Evolutionary conservation across 2,888 invertebrate genomes (phyloP), one percentile per base, ranked within the genome.

Genomic region (Netelia virgata): DNA sequence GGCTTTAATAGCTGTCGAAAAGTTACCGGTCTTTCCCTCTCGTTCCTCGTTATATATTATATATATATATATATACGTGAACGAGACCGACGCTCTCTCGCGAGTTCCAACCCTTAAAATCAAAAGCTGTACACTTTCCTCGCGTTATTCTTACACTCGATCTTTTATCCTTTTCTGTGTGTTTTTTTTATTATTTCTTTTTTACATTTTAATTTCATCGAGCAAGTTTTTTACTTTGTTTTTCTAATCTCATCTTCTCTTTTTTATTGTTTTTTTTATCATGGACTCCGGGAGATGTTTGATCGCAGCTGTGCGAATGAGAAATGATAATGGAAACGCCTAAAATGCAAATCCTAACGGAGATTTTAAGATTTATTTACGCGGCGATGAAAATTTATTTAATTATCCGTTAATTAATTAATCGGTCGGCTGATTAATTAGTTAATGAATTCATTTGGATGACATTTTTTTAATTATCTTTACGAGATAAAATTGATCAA

Each of bases 1-100:
- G 87, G 88, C 89, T 89, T 90, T 91, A 91, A 90, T 89, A 89
- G 89, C 89, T 89, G 89, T 90, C 89, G 89, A 90, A 91, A 90
- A 91, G 90, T 91, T 90, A 86, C 84, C 79, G 70, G 75, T 82
- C 75, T 85, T 85, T 80, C 68, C 74, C 78, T 63, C 70, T 43
- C 68, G 36, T 43, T 63, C 64, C 64, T 70, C 70, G n/a, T 20
- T 76, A 73, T 23, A 75, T 43, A 57, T 43, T n/a, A 47, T 57
- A 64, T 10, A 74, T 43, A 69, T 69, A 36, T 10, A 16, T 28
- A 57, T 53, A 41, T 11, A 63, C 43, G n/a, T 18, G 41, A 43
- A 16, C 69, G 28, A 28, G 16, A 20, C 23, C 18, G 23, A 14
- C 14, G 47, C 14, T 47, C 76, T 68, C 57, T 59, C 50, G 11